Evolutionary conservation across 2,113 vertebrate species (phyloP).

Genomic region (Lamprotornis superbus): DNA sequence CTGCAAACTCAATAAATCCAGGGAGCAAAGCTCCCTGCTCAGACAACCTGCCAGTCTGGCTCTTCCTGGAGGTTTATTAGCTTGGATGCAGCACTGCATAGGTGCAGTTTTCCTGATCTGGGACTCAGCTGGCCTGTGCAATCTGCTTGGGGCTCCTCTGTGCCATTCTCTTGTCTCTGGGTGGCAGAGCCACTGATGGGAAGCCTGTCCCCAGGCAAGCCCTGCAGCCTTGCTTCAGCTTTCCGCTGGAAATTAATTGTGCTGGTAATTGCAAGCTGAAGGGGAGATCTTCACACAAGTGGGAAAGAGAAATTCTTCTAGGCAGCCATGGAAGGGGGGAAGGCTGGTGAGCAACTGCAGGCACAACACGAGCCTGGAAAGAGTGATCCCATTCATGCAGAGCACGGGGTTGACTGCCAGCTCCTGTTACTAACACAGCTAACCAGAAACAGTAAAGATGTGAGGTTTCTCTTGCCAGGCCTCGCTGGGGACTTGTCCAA

Average conservation of each 20-base stretch:
- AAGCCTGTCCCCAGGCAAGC: not conserved
- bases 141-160: not conserved
- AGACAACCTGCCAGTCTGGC: not conserved
- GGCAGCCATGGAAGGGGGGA: not conserved
- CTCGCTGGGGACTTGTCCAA: not conserved
- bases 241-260: not conserved
- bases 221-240: not conserved
- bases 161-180: not conserved
- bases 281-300: not conserved
- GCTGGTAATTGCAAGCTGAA: not conserved
- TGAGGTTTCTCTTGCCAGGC: not conserved
- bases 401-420: not conserved
- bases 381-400: not conserved
- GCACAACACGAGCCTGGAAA: not conserved
- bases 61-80: not conserved
- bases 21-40: not conserved
- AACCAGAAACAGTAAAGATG: constrained; percentile 26
- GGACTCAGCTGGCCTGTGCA: not conserved
- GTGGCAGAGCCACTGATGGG: not conserved
- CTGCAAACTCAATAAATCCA: not conserved
- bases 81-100: not conserved
- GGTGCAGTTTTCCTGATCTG: not conserved
- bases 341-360: not conserved
- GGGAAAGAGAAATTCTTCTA: constrained; percentile 8
- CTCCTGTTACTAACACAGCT: not conserved